A percentile compares a stretch with the other conserved stretches of the same genome.
Evolutionary conservation across 2,113 vertebrate genomes (phyloP).

Genomic region (Gobiocypris rarus): DNA sequence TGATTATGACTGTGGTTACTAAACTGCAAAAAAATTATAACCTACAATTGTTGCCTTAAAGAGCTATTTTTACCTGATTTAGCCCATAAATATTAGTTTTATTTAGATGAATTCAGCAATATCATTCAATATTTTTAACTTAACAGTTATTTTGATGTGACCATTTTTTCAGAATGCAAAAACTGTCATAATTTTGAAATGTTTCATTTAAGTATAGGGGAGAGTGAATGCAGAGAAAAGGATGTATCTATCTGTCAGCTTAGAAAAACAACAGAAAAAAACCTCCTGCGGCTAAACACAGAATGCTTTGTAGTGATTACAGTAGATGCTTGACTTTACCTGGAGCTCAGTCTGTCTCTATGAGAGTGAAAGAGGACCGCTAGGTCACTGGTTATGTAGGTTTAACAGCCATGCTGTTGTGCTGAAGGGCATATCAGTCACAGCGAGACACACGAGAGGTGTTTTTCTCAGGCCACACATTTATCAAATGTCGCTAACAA

Average conservation of each 20-base stretch:
- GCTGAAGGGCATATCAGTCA: conserved; percentile 33
- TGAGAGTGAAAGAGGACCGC: not conserved
- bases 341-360: conserved; percentile 37
- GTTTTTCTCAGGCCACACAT: not conserved
- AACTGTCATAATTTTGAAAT: not conserved
- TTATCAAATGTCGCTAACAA: not conserved
- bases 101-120: no score
- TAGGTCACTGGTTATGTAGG: conserved; percentile 8
- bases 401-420: not conserved
- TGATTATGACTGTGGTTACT: not conserved
- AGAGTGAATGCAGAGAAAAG: not conserved
- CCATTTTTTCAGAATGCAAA: not conserved
- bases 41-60: not conserved
- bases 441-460: not conserved
- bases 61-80: not conserved
- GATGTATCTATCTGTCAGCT: conserved; percentile 33
- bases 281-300: conserved; percentile 26
- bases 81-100: not conserved
- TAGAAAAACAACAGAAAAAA: conserved; percentile 5
- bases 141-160: not conserved
- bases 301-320: conserved; percentile 32
- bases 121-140: no score
- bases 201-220: not conserved
- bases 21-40: not conserved
- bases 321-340: conserved; percentile 23